phyloP scores from a whole-genome alignment of 2,113 vertebrate genomes.

The Tachycineta bicolor region DNA sequence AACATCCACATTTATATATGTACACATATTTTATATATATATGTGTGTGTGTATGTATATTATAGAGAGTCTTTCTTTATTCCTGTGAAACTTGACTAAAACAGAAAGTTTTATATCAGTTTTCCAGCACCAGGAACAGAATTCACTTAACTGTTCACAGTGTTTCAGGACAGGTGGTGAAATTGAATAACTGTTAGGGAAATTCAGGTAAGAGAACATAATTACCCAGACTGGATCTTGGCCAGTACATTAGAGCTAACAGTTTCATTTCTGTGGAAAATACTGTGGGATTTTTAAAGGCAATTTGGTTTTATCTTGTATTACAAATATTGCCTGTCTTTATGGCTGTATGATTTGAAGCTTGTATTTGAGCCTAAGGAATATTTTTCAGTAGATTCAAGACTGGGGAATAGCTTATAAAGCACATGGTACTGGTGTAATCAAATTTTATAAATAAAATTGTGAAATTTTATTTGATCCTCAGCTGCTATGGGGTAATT shows the following conservation, averaged over 20 bases:
- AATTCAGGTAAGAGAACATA: background rate
- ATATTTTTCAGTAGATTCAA: background rate
- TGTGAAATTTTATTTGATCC: background rate
- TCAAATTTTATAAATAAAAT: slow-evolving; percentile 6
- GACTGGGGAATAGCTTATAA: background rate
- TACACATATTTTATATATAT: no score
- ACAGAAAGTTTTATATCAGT: background rate
- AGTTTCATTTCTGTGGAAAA: slow-evolving; percentile 6
- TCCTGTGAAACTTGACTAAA: background rate
- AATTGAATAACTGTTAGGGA: background rate
- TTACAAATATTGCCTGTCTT: slow-evolving; percentile 7
- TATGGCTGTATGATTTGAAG: background rate
- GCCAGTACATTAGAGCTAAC: background rate
- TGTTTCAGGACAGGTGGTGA: background rate
- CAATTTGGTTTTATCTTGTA: slow-evolving; percentile 36
- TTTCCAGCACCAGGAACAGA: background rate
- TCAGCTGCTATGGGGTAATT: background rate
- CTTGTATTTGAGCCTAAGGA: background rate
- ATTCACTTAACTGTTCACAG: background rate
- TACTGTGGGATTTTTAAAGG: background rate
- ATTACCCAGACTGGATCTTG: slow-evolving; percentile 1
- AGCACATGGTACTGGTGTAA: background rate
- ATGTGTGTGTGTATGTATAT: background rate
- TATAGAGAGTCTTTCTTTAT: background rate
- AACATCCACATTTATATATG: background rate